phyloP scores from a whole-genome alignment of 2,888 invertebrate genomes.

The Anorthoa munda region DNA sequence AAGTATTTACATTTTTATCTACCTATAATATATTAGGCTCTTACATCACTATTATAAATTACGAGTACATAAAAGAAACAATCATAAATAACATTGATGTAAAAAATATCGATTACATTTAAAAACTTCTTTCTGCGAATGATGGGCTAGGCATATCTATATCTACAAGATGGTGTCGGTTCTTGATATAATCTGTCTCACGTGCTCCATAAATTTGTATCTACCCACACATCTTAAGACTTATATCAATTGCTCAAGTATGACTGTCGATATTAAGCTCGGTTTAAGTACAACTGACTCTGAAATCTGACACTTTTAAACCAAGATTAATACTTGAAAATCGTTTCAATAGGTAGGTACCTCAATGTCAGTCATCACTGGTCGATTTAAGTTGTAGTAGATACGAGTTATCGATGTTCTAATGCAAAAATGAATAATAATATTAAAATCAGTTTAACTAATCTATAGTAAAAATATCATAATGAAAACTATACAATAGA shows the following conservation, averaged over 20 bases:
- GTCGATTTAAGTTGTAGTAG: too few relatives aligned
- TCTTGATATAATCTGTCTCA: too few relatives aligned
- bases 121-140: neutral
- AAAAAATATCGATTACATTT: too few relatives aligned
- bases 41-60: constrained; percentile 26
- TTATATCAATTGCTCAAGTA: too few relatives aligned
- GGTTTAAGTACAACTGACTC: neutral
- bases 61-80: neutral
- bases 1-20: constrained; percentile 52
- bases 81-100: too few relatives aligned
- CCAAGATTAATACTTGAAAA: neutral
- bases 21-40: constrained; percentile 31
- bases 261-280: too few relatives aligned
- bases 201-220: neutral
- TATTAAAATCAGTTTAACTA: constrained; percentile 28
- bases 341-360: too few relatives aligned
- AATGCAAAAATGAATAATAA: too few relatives aligned
- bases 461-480: neutral
- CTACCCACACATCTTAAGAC: too few relatives aligned
- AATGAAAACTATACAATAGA: constrained; percentile 7
- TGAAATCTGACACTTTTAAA: neutral
- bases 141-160: neutral
- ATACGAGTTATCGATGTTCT: too few relatives aligned
- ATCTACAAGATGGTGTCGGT: too few relatives aligned
- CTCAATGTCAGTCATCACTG: too few relatives aligned